These are phyloP conservation scores for Phaenicophaeus curvirostris DNA, from an alignment of 2,797 vertebrate genomes.

Conservation along the genomic window DNA sequence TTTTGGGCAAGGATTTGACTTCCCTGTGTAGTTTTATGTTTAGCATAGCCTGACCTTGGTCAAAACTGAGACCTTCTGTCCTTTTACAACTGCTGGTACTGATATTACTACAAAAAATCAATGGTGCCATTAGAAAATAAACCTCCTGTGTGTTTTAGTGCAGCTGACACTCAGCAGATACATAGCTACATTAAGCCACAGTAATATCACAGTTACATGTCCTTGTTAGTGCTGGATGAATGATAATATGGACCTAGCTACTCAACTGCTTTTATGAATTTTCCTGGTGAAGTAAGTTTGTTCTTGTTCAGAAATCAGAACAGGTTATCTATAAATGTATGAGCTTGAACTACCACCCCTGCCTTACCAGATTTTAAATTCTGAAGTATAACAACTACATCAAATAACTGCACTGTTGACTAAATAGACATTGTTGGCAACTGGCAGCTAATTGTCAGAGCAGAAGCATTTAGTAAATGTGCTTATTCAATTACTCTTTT, in stretches of 20 bases:
- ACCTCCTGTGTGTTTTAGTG: not conserved
- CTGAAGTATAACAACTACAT: not conserved
- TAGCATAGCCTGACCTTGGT: not conserved
- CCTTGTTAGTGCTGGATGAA: conserved; percentile 29
- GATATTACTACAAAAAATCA: not conserved
- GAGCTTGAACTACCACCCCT: not conserved
- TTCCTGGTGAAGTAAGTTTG: not conserved
- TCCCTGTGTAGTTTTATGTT: not conserved
- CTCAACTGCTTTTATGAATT: conserved; percentile 23
- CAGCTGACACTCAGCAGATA: not conserved
- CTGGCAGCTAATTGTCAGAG: not conserved
- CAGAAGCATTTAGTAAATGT: not conserved
- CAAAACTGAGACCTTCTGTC: not conserved
- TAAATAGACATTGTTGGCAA: not conserved
- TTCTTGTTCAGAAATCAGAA: not conserved
- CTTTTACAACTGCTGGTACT: not conserved
- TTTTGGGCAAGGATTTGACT: not conserved
- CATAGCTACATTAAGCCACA: not conserved
- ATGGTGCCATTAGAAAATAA: conserved; percentile 22
- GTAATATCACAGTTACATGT: conserved; percentile 14
- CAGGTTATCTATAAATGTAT: not conserved
- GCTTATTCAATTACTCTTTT: not conserved
- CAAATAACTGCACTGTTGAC: not conserved
- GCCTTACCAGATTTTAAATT: not conserved
- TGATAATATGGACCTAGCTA: conserved; percentile 5